Evolutionary conservation across 2,888 invertebrate species (phyloP), one percentile per base, ranked within the genome.

Genomic region (Stenodema calcarata): DNA sequence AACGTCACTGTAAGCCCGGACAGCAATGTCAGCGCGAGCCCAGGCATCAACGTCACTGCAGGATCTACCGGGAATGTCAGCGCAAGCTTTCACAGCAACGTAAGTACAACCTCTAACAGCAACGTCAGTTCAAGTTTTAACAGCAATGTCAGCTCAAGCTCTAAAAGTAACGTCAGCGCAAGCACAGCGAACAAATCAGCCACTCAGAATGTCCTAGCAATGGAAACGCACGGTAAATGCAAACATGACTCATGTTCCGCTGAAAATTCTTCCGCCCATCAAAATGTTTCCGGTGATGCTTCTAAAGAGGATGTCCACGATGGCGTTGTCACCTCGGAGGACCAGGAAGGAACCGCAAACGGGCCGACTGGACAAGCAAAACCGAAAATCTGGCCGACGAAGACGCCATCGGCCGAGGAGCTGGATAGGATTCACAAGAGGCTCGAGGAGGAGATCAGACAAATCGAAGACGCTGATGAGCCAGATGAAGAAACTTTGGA

Each of bases 401-500:
- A 54, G 50, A 9, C n/a, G 16, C n/a, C 62, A 11, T 11, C 62
- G 23, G 35, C 35, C 7, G 23, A 23, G 23, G 18, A 27, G 23
- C 11, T 27, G 18, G 62, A 62, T 18, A 9, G 23, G 11, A 11
- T 11, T 23, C 23, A 54, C 27, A 23, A 23, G 11, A 11, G 7
- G 7, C 62, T 62, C 27, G 11, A 23, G 7, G 12, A 62, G 18
- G 62, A 62, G 0, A 4, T 62, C 23, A 18, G 23, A 23, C 27
- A 62, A 23, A 18, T 23, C 11, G 23, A 62, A 23, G 62, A 62
- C 27, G 18, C 12, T 18, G 62, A 62, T 27, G 62, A 42, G 18
- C 78, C 78, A n/a, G 78, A 78, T 18, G 14, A 35, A 18, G 42
- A 42, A 78, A 78, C 78, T 4, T 78, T 78, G 78, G 44, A 78